A percentile compares a stretch with the other conserved stretches of the same genome.
Evolutionary conservation across 2,797 vertebrate genomes (phyloP).

Genomic region (Girardinus metallicus): DNA sequence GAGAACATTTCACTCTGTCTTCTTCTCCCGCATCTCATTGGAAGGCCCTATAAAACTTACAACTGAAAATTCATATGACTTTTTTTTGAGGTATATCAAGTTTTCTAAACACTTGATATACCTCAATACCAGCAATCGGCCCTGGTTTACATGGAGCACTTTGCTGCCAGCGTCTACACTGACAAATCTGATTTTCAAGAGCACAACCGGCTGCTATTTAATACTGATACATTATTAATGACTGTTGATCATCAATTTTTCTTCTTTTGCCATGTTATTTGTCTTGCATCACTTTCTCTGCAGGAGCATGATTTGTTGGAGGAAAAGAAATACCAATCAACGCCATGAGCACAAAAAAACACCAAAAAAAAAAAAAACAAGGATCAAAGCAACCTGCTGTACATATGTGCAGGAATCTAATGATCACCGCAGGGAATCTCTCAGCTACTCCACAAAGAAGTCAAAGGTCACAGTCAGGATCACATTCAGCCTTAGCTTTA

Average conservation of each 20-base stretch:
- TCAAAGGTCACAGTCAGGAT: constrained; percentile 5
- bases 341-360: background rate
- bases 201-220: background rate
- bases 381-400: background rate
- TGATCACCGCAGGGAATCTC: background rate
- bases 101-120: background rate
- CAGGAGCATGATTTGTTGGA: background rate
- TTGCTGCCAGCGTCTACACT: background rate
- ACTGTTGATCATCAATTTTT: background rate
- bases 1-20: background rate
- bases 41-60: background rate
- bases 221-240: background rate
- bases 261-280: background rate
- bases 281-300: background rate
- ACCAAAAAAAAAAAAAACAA: background rate
- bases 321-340: constrained; percentile 5
- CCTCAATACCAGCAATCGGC: background rate
- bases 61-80: background rate
- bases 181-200: background rate
- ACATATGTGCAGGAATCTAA: background rate
- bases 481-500: background rate
- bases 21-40: background rate
- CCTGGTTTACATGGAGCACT: background rate
- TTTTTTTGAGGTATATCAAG: background rate
- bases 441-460: background rate